Base-by-base conservation (phyloP, 2,888 invertebrate genomes). In the Thyatira batis region DNA sequence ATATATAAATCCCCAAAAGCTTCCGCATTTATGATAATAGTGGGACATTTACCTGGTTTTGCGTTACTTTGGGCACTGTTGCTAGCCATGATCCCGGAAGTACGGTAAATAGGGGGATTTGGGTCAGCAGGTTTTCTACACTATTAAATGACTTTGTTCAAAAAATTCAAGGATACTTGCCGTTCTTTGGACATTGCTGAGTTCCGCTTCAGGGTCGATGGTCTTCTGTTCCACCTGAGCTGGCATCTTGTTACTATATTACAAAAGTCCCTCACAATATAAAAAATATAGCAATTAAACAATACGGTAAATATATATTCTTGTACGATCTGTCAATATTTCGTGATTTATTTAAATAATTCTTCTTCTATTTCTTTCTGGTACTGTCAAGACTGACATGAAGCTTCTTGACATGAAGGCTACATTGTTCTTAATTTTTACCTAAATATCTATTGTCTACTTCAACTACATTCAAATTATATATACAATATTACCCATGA, bases 121-220 rank as follows among this genome's bases (percentile, higher is more conserved):
- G n/a, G n/a, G n/a, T n/a, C n/a, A n/a, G n/a, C n/a, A n/a, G n/a
- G n/a, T n/a, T n/a, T n/a, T n/a, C n/a, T n/a, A n/a, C n/a, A n/a
- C n/a, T n/a, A n/a, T n/a, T n/a, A n/a, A n/a, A n/a, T n/a, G n/a
- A n/a, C n/a, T n/a, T n/a, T n/a, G n/a, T n/a, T n/a, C n/a, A n/a
- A n/a, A n/a, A n/a, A n/a, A n/a, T n/a, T n/a, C n/a, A n/a, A n/a
- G n/a, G n/a, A n/a, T n/a, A 11, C 71, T 79, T 78, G 91, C 91
- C 69, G 70, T 87, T 60, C 87, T 67, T 55, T 87, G 85, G 1
- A 82, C 90, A 85, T 89, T 90, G 78, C 89, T 90, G 13, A 90
- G 82, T 52, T 92, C 90, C 0, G 87, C 88, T 60, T 92, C 91
- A 0, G 89, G 91, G 39, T 92, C 91, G 0, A 85, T 60, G 0